A percentile compares a stretch with the other conserved stretches of the same genome.
phyloP scores from a whole-genome alignment of 1,140 invertebrate species.

The Apis florea region DNA sequence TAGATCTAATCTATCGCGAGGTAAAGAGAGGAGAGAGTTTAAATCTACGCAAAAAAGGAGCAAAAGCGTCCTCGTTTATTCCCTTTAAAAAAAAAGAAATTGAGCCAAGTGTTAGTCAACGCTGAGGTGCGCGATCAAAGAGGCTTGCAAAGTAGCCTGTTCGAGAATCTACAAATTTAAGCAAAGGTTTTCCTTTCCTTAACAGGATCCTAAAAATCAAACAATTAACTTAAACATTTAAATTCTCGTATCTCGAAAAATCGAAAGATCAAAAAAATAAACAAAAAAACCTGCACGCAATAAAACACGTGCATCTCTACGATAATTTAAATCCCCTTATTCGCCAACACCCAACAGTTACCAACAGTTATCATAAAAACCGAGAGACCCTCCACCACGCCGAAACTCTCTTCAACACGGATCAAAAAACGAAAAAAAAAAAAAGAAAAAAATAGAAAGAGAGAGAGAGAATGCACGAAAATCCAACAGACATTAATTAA shows the following conservation, averaged over 20 bases:
- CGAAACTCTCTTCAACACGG: background rate
- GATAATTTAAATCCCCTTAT: background rate
- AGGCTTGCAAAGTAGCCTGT: background rate
- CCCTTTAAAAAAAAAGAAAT: slow-evolving; percentile 1
- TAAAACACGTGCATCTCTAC: too few relatives aligned
- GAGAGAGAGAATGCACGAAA: too few relatives aligned
- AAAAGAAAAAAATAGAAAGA: background rate
- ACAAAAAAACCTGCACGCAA: too few relatives aligned
- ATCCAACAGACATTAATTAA: slow-evolving; percentile 31
- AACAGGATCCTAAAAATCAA: too few relatives aligned
- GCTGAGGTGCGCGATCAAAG: background rate
- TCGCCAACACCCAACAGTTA: background rate
- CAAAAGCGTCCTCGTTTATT: background rate
- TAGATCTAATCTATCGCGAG: background rate
- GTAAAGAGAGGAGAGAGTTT: background rate
- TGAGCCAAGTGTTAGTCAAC: background rate
- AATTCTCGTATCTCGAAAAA: background rate
- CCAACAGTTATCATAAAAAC: background rate
- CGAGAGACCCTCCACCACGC: background rate
- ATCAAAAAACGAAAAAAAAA: too few relatives aligned
- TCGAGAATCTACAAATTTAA: background rate
- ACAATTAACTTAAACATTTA: too few relatives aligned
- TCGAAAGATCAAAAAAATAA: background rate
- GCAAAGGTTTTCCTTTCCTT: too few relatives aligned
- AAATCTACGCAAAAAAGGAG: background rate